phyloP scores from a whole-genome alignment of 2,888 invertebrate species.

The Dasysyrphus tricinctus region DNA sequence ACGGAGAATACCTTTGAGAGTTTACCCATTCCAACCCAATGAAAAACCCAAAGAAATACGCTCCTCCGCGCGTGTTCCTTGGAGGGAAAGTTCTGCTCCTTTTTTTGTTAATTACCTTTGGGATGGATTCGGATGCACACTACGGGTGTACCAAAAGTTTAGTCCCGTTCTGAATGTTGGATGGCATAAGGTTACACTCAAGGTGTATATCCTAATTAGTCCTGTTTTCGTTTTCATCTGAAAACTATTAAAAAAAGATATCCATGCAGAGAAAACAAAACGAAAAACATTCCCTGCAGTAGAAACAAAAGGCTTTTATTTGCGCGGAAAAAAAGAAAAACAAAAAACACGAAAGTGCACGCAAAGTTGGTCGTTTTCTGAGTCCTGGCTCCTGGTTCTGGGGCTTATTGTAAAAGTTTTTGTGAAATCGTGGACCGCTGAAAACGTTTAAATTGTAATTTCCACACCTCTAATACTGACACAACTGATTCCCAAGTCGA shows the following conservation, averaged over 20 bases:
- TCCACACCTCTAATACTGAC: conserved; percentile 70
- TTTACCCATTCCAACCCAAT: conserved; percentile 26
- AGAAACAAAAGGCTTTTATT: conserved; percentile 21
- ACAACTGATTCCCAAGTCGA: conserved; percentile 63
- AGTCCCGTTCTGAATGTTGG: conserved; percentile 48
- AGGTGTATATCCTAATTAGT: conserved; percentile 70
- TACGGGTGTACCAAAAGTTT: conserved; percentile 61
- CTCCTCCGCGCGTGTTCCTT: conserved; percentile 25
- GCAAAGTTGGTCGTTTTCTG: conserved; percentile 59
- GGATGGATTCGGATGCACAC: conserved; percentile 67
- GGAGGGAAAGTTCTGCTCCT: conserved; percentile 28
- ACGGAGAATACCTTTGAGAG: conserved; percentile 54
- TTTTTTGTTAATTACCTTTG: conserved; percentile 65
- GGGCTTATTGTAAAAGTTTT: conserved; percentile 73
- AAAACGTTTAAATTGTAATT: conserved; percentile 75
- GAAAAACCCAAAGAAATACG: conserved; percentile 50
- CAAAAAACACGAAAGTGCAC: conserved; percentile 36
- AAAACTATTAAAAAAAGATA: conserved; percentile 39
- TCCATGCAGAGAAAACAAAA: conserved; percentile 26
- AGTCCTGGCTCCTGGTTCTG: conserved; percentile 36
- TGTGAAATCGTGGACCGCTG: conserved; percentile 67
- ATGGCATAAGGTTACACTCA: conserved; percentile 63
- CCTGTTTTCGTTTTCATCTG: conserved; percentile 62
- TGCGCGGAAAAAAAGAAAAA: conserved; percentile 11
- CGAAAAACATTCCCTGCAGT: conserved; percentile 36